A percentile compares a stretch with the other conserved stretches of the same genome.
Conservation (phyloP, 2,113 vertebrate genomes). For the Bagarius yarrelli region DNA sequence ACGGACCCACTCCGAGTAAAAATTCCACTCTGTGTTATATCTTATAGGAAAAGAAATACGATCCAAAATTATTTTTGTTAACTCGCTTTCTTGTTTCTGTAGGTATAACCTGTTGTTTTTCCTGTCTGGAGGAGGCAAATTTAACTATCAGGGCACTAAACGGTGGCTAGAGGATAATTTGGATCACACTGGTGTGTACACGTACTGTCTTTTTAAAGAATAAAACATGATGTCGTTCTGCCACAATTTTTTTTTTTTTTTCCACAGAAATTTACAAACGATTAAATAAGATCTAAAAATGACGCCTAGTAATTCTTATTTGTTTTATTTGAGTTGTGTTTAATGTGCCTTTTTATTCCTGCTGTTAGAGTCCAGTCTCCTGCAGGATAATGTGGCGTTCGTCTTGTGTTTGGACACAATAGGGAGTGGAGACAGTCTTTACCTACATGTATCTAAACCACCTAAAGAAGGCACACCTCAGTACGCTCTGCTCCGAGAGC, state of each 20-base stretch:
- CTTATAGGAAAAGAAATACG: neutral
- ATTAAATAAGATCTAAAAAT: neutral
- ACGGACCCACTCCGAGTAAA: constrained; percentile 90
- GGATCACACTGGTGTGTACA: constrained; percentile 88
- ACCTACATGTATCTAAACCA: constrained; percentile 95
- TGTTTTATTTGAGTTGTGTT: neutral
- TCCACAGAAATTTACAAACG: too few relatives aligned
- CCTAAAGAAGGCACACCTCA: constrained; percentile 93
- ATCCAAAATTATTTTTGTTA: neutral
- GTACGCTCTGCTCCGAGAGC: constrained; percentile 83
- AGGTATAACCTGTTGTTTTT: constrained; percentile 98
- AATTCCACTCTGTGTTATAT: neutral
- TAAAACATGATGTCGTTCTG: neutral
- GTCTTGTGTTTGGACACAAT: constrained; percentile 94
- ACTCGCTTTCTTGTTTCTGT: constrained; percentile 23
- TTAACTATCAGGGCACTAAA: constrained; percentile 98
- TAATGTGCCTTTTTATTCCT: neutral
- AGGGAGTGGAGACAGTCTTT: constrained; percentile 81
- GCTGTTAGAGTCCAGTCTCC: constrained; percentile 84
- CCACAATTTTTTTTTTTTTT: neutral
- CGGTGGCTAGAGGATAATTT: constrained; percentile 96
- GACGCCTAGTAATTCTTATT: neutral
- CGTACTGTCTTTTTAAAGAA: neutral
- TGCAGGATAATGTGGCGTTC: constrained; percentile 98
- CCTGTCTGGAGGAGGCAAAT: constrained; percentile 94